A percentile compares a stretch with the other conserved stretches of the same genome.
Evolutionary conservation across 2,888 invertebrate species (phyloP).

Genomic region (Orthonychiurus folsomi): DNA sequence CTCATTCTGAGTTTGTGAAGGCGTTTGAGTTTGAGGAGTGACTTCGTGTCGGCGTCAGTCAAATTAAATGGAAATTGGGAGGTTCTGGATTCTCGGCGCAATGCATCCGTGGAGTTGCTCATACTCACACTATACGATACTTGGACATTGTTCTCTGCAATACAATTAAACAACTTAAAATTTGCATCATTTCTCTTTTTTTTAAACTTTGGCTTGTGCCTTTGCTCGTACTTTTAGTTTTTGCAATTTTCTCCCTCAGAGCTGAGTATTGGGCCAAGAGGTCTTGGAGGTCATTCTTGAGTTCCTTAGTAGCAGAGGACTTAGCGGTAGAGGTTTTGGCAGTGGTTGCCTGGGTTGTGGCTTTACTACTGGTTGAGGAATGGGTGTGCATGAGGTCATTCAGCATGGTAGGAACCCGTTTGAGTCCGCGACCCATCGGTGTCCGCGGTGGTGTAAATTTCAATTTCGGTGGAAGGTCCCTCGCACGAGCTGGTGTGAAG

Average conservation of each 20-base stretch:
- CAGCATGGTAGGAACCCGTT: slow-evolving; percentile 19
- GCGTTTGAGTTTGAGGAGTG: slow-evolving; percentile 12
- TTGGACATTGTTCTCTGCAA: slow-evolving; percentile 12
- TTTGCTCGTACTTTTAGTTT: slow-evolving; percentile 19
- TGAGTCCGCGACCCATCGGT: slow-evolving; percentile 23
- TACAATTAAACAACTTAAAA: background rate
- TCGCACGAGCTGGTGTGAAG: slow-evolving; percentile 24
- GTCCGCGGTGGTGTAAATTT: slow-evolving; percentile 28
- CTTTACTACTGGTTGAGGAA: background rate
- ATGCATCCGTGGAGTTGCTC: slow-evolving; percentile 14
- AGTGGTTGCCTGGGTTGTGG: background rate
- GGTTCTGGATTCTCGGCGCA: slow-evolving; percentile 14
- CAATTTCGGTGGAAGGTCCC: slow-evolving; percentile 29
- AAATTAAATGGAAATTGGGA: slow-evolving; percentile 8
- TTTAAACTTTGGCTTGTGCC: background rate
- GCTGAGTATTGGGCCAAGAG: slow-evolving; percentile 32
- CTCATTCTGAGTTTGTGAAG: slow-evolving; percentile 3
- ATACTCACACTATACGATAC: slow-evolving; percentile 12
- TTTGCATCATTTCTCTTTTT: too few relatives aligned
- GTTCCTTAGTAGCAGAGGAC: slow-evolving; percentile 11
- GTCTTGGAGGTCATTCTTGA: slow-evolving; percentile 26
- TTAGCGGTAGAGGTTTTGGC: slow-evolving; percentile 10
- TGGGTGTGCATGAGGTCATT: background rate
- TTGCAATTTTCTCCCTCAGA: slow-evolving; percentile 30
- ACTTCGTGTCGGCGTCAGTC: slow-evolving; percentile 10